These are phyloP conservation scores for Phataginus tricuspis DNA, from an alignment of 2,797 vertebrate species.

Conservation along the genomic window DNA sequence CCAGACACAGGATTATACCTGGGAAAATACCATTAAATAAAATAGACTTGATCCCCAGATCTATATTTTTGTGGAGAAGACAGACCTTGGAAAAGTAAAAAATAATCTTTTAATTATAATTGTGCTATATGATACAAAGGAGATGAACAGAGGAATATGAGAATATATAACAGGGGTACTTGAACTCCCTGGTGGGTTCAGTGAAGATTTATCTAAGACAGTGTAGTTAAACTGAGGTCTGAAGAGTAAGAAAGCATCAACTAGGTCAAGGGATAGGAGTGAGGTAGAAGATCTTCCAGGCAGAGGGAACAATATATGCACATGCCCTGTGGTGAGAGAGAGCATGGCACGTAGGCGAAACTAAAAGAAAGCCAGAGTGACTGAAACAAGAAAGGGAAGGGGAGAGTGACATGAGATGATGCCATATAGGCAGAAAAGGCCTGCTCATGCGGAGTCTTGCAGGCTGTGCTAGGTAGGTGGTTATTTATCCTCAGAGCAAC, in stretches of 20 bases:
- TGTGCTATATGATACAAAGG: not conserved
- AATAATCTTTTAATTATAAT: not conserved
- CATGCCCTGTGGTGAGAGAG: not conserved
- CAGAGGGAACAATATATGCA: not conserved
- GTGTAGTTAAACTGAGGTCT: not conserved
- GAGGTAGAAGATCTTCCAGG: not conserved
- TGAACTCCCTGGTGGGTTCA: not conserved
- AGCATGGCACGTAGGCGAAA: not conserved
- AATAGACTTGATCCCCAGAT: not conserved
- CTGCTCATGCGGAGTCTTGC: not conserved
- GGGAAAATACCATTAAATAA: not conserved
- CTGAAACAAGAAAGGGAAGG: not conserved
- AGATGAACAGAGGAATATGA: not conserved
- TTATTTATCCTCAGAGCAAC: not conserved
- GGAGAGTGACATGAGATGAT: not conserved
- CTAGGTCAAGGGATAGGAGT: not conserved
- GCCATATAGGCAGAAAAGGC: not conserved
- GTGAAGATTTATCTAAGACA: not conserved
- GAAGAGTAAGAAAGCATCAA: not conserved
- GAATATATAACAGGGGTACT: not conserved
- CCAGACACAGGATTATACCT: not conserved
- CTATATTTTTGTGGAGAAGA: not conserved
- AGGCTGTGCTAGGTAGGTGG: not conserved
- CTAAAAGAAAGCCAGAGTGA: conserved; percentile 15
- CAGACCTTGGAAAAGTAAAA: not conserved